Evolutionary conservation across 2,113 vertebrate genomes (phyloP).

Genomic region (Bostrychus sinensis): DNA sequence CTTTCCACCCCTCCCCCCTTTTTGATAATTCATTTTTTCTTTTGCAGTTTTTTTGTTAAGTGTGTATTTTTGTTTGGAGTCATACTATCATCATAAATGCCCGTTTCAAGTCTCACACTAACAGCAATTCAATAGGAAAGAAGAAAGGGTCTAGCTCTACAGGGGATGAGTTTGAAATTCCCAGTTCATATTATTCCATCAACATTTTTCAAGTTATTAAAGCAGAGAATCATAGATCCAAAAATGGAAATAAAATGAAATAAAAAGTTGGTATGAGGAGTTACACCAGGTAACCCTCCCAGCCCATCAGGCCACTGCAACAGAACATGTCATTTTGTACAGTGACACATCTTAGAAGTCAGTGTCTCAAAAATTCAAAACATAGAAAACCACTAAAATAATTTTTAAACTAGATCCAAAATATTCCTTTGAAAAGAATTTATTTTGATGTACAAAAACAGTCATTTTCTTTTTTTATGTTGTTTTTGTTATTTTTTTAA

Average conservation of each 20-base stretch:
- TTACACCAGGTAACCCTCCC: conserved; percentile 92
- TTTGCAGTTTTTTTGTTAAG: conserved; percentile 59
- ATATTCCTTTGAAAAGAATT: conserved; percentile 94
- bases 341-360: conserved; percentile 86
- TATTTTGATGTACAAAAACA: conserved; percentile 98
- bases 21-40: conserved; percentile 55
- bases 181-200: conserved; percentile 76
- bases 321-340: conserved; percentile 86
- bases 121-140: conserved; percentile 93
- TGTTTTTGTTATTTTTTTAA: conserved; percentile 73
- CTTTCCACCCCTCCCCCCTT: conserved; percentile 56
- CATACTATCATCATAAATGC: conserved; percentile 90
- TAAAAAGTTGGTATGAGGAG: conserved; percentile 70
- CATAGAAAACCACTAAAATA: conserved; percentile 99
- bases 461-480: conserved; percentile 82
- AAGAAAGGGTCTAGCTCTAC: conserved; percentile 88
- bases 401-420: conserved; percentile 99
- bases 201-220: conserved; percentile 84
- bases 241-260: conserved; percentile 73
- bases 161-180: conserved; percentile 74
- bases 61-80: conserved; percentile 81
- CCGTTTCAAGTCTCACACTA: conserved; percentile 92
- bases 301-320: conserved; percentile 82
- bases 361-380: conserved; percentile 81
- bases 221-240: conserved; percentile 59